Evolutionary conservation across 2,888 invertebrate genomes (phyloP).

Genomic region (Drosophila kambysellisi): DNA sequence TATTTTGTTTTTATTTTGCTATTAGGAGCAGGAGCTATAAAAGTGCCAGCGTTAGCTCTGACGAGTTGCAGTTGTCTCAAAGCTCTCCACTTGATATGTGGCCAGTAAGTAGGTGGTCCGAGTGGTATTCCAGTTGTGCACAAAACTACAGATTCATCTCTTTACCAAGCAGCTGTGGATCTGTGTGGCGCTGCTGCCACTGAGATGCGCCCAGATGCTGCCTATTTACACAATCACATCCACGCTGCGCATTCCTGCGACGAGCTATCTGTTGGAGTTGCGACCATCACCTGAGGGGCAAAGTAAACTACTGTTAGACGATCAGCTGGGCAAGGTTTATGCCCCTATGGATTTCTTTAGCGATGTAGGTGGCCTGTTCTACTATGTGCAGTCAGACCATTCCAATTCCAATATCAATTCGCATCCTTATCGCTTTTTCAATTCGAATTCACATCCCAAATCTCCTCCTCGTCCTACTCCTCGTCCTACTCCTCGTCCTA

Average conservation of each 20-base stretch:
- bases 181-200: conserved; percentile 13
- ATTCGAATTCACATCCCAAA: neutral
- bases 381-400: conserved; percentile 29
- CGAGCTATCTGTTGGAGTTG: neutral
- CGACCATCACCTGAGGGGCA: neutral
- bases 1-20: neutral
- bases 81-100: conserved; percentile 41
- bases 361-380: conserved; percentile 28
- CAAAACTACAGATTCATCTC: neutral
- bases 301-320: neutral
- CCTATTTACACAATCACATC: conserved; percentile 28
- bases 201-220: conserved; percentile 23
- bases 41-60: conserved; percentile 25
- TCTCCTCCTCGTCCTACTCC: neutral
- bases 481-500: neutral
- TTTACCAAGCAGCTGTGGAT: conserved; percentile 6
- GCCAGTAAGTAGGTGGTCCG: conserved; percentile 33
- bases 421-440: neutral
- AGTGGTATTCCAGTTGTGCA: neutral
- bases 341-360: conserved; percentile 14
- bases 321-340: conserved; percentile 19
- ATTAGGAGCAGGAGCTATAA: conserved; percentile 44
- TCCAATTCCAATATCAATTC: no score
- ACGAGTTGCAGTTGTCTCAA: conserved; percentile 36
- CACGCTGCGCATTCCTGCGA: neutral